A percentile compares a stretch with the other conserved stretches of the same genome.
Conservation (phyloP, 2,888 invertebrate species). For the Volucella inanis region DNA sequence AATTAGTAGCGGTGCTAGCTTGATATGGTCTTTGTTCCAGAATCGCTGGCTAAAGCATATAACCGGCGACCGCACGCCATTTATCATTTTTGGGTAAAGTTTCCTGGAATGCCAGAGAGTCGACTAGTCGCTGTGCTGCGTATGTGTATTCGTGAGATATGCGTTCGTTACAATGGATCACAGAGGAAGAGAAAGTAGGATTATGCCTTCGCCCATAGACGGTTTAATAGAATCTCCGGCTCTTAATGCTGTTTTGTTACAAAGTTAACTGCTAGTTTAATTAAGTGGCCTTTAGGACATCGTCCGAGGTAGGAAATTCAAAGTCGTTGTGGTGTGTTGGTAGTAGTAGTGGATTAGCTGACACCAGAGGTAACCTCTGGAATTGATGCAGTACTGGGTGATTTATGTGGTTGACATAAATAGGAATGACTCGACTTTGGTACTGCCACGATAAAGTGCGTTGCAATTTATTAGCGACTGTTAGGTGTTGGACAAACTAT, state of each 20-base stretch:
- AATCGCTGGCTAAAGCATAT: slow-evolving; percentile 51
- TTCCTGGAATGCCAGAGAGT: slow-evolving; percentile 25
- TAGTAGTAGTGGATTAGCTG: slow-evolving; percentile 3
- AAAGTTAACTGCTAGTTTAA: slow-evolving; percentile 70
- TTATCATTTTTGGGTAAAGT: slow-evolving; percentile 64
- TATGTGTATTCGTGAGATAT: slow-evolving; percentile 3
- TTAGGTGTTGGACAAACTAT: slow-evolving; percentile 4
- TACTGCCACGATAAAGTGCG: not conserved
- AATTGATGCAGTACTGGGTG: slow-evolving; percentile 60
- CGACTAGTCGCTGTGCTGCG: not conserved
- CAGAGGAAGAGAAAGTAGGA: slow-evolving; percentile 40
- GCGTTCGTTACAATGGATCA: slow-evolving; percentile 47
- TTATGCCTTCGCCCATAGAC: slow-evolving; percentile 38
- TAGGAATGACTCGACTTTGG: slow-evolving; percentile 14
- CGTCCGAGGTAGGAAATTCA: not conserved
- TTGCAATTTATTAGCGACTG: slow-evolving; percentile 36
- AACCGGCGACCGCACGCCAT: slow-evolving; percentile 63
- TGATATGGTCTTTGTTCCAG: slow-evolving; percentile 60
- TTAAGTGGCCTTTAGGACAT: slow-evolving; percentile 67
- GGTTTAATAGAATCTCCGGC: slow-evolving; percentile 66
- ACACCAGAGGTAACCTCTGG: slow-evolving; percentile 15
- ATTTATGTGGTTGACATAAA: slow-evolving; percentile 59
- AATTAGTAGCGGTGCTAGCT: slow-evolving; percentile 51
- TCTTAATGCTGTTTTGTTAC: slow-evolving; percentile 59
- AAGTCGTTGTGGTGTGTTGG: not conserved